Evolutionary conservation across 1,140 invertebrate species (phyloP).

Genomic region (Apis cerana): DNA sequence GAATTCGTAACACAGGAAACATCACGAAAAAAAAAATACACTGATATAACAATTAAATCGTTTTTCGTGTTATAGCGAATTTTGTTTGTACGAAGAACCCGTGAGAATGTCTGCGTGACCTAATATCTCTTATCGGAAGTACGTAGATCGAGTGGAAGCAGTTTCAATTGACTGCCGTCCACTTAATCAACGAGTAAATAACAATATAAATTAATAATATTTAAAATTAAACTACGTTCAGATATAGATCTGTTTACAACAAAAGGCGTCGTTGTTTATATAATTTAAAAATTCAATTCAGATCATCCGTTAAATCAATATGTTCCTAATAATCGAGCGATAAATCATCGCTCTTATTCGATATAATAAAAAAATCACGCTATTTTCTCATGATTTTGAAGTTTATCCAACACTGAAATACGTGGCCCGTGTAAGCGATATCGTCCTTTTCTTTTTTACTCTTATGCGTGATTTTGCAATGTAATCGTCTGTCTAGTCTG

Average conservation of each 20-base stretch:
- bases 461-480: constrained; percentile 23
- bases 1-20: too few relatives aligned
- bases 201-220: not conserved
- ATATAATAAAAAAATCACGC: not conserved
- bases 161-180: not conserved
- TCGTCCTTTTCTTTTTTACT: not conserved
- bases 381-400: not conserved
- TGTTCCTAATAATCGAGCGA: not conserved
- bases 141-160: not conserved
- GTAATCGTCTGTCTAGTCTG: not conserved
- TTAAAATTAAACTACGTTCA: not conserved
- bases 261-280: not conserved
- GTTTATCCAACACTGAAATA: not conserved
- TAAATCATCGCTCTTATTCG: not conserved
- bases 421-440: not conserved
- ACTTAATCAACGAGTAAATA: not conserved
- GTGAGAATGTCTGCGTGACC: not conserved
- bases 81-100: too few relatives aligned
- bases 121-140: constrained; percentile 16
- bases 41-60: not conserved
- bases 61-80: not conserved
- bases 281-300: not conserved
- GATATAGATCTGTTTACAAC: not conserved
- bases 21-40: not conserved
- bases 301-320: not conserved